Conservation (phyloP, 2,888 invertebrate genomes). For the Drosophila cracens region DNA sequence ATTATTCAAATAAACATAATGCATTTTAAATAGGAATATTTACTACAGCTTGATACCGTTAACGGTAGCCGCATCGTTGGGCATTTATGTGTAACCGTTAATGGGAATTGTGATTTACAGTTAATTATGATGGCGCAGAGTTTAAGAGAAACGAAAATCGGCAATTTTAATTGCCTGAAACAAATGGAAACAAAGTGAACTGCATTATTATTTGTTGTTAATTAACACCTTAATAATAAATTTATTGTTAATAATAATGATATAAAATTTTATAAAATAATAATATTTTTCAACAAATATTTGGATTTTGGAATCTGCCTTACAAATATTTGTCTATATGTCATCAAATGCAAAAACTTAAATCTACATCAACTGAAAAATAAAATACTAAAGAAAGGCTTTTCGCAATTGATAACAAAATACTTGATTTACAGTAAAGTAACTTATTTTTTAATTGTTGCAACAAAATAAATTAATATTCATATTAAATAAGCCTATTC, state of each 20-base stretch:
- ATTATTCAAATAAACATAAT: conserved; percentile 37
- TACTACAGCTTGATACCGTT: conserved; percentile 1
- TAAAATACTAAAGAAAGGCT: background rate
- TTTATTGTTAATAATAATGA: background rate
- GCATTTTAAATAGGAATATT: conserved; percentile 14
- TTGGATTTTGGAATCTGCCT: background rate
- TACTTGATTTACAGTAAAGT: background rate
- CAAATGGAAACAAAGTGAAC: background rate
- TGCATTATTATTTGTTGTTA: background rate
- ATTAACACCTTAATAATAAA: background rate
- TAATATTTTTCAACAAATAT: background rate
- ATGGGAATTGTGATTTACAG: conserved; percentile 1
- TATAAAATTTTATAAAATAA: background rate
- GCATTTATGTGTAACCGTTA: background rate
- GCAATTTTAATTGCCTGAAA: background rate
- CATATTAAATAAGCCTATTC: too few species aligned
- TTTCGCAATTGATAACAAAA: background rate
- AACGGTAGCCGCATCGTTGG: background rate
- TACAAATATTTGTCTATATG: too few species aligned
- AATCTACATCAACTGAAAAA: too few species aligned
- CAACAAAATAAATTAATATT: background rate
- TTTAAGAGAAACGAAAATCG: background rate
- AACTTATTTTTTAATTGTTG: background rate
- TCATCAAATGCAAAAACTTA: too few species aligned
- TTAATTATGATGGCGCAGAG: background rate